Evolutionary conservation across 2,888 invertebrate genomes (phyloP).

Genomic region (Hypomecis atomaria): DNA sequence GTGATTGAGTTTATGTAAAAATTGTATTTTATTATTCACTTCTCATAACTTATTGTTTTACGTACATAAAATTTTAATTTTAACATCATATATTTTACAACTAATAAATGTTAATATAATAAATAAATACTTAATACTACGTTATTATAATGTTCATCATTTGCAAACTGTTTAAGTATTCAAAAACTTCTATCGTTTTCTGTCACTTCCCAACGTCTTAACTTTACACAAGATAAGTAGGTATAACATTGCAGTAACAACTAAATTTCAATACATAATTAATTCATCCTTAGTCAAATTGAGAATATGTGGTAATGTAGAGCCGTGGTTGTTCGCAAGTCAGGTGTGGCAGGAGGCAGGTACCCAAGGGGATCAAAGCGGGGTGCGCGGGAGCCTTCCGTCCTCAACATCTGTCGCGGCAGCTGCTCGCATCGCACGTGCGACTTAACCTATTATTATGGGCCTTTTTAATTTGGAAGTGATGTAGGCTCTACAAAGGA

Average conservation of each 20-base stretch:
- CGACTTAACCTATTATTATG: slow-evolving; percentile 78
- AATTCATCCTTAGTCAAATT: slow-evolving; percentile 11
- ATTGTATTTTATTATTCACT: too few species aligned
- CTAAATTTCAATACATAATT: not conserved
- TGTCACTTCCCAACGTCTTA: too few species aligned
- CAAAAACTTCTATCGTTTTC: too few species aligned
- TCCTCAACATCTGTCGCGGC: slow-evolving; percentile 78
- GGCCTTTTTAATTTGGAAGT: slow-evolving; percentile 66
- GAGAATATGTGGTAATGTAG: slow-evolving; percentile 22
- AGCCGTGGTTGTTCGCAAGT: slow-evolving; percentile 46
- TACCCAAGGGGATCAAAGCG: slow-evolving; percentile 13
- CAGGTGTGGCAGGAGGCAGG: slow-evolving; percentile 52
- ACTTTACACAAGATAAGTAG: too few species aligned
- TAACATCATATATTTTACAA: too few species aligned
- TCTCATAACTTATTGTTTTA: too few species aligned
- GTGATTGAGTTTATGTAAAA: not conserved
- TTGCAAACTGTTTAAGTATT: too few species aligned
- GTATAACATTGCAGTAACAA: too few species aligned
- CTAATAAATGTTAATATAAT: too few species aligned
- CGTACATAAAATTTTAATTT: too few species aligned
- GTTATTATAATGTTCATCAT: too few species aligned
- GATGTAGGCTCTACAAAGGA: slow-evolving; percentile 54
- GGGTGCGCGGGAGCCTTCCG: slow-evolving; percentile 62
- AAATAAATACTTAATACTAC: too few species aligned
- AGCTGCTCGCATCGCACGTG: slow-evolving; percentile 81